Percentiles rank a stretch among this genome's conserved stretches.
Conservation (phyloP, 2,797 vertebrate species). For the Odontamblyopus lacepedii region DNA sequence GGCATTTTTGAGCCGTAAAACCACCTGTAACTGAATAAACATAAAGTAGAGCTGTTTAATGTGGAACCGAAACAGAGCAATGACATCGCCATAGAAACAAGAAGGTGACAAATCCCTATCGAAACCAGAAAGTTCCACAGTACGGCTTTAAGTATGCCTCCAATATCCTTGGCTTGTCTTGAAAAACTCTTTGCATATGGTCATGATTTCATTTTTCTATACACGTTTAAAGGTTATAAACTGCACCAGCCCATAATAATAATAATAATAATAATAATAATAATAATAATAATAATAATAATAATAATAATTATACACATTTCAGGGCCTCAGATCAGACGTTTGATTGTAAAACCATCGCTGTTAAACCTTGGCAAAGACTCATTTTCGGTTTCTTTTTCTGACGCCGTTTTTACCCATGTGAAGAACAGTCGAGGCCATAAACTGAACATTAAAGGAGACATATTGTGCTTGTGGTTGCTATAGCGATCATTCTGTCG, state of each 20-base stretch:
- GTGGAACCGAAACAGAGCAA: too few species aligned
- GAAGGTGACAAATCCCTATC: too few species aligned
- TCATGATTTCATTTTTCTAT: background rate
- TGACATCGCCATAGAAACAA: too few species aligned
- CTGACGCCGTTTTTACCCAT: background rate
- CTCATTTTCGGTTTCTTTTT: background rate
- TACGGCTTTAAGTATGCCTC: background rate
- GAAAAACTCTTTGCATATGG: conserved; percentile 12
- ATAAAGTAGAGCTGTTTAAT: too few species aligned
- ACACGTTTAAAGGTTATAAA: background rate
- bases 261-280: too few species aligned
- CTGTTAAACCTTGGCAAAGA: conserved; percentile 11
- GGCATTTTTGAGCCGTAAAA: too few species aligned
- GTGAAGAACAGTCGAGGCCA: conserved; percentile 50
- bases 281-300: too few species aligned
- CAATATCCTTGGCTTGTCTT: conserved; percentile 1
- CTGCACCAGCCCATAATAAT: conserved; percentile 1
- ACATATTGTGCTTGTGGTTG: too few species aligned
- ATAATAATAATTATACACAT: too few species aligned
- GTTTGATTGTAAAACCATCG: background rate
- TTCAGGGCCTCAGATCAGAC: background rate
- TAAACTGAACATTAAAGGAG: background rate
- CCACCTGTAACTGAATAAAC: too few species aligned
- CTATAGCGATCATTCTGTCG: too few species aligned
- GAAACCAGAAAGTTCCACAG: too few species aligned